phyloP scores from a whole-genome alignment of 1,140 invertebrate genomes.

The Venturia canescens region DNA sequence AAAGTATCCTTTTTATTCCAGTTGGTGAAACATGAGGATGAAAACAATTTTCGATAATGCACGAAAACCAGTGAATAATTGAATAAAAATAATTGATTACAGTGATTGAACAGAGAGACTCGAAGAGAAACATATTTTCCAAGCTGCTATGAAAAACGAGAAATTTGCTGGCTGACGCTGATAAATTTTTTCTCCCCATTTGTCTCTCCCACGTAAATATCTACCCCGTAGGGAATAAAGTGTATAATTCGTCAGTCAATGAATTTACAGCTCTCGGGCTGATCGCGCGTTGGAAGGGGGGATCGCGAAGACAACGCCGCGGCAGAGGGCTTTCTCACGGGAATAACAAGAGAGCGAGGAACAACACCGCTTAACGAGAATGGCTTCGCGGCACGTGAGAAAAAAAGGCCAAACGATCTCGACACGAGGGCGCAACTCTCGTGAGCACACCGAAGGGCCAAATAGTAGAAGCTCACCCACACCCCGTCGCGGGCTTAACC shows the following conservation, averaged over 20 bases:
- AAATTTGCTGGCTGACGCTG: background rate
- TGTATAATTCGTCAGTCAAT: constrained; percentile 75
- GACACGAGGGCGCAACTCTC: background rate
- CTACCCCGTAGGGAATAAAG: constrained; percentile 50
- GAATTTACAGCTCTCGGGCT: constrained; percentile 73
- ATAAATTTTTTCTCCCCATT: background rate
- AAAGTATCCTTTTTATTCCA: too few species aligned
- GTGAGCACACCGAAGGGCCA: background rate
- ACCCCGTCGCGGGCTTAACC: constrained; percentile 52
- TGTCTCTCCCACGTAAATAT: constrained; percentile 15
- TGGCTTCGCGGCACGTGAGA: constrained; percentile 74
- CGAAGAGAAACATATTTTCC: too few species aligned
- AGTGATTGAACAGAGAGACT: too few species aligned
- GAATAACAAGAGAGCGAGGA: background rate
- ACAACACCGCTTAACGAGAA: constrained; percentile 72
- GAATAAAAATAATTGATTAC: background rate
- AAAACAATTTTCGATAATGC: too few species aligned
- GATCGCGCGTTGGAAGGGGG: constrained; percentile 52
- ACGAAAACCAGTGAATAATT: background rate
- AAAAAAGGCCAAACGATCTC: constrained; percentile 67
- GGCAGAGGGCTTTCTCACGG: background rate
- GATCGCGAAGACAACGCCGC: background rate
- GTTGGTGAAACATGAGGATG: too few species aligned
- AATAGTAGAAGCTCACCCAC: constrained; percentile 15
- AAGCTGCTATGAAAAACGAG: too few species aligned